Conservation (phyloP, 2,113 vertebrate genomes). For the Dryoscopus gambensis region DNA sequence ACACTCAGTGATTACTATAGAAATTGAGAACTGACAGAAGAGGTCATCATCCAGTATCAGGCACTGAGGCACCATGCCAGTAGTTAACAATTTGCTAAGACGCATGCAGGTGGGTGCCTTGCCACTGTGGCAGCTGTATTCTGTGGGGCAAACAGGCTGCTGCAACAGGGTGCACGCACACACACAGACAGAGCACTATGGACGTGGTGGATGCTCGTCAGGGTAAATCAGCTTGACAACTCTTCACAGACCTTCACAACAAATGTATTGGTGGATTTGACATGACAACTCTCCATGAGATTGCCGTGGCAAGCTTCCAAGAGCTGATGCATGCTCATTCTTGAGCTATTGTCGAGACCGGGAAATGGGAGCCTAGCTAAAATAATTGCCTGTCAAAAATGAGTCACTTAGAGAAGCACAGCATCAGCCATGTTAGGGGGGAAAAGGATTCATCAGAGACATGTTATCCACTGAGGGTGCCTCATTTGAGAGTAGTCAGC, state of each 20-base stretch:
- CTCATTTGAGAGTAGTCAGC: neutral
- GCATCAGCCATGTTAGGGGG: neutral
- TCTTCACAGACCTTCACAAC: neutral
- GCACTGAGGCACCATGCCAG: neutral
- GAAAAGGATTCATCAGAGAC: neutral
- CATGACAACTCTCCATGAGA: neutral
- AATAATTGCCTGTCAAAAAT: conserved; percentile 25
- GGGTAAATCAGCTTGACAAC: neutral
- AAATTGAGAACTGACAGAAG: neutral
- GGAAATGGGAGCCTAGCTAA: neutral
- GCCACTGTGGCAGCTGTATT: neutral
- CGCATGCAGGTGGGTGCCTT: neutral
- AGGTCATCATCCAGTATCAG: neutral
- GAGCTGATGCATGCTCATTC: neutral
- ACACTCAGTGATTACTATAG: neutral
- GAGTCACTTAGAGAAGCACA: neutral
- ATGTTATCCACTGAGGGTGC: neutral
- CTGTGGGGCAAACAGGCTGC: neutral
- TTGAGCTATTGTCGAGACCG: neutral
- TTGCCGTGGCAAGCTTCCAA: neutral
- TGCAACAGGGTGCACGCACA: neutral
- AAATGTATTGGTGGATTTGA: neutral
- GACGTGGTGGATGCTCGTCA: neutral
- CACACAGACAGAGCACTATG: neutral
- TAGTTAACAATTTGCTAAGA: neutral